These are phyloP conservation scores for Synanthedon tipuliformis DNA, from an alignment of 2,888 invertebrate genomes.

Conservation along the genomic window DNA sequence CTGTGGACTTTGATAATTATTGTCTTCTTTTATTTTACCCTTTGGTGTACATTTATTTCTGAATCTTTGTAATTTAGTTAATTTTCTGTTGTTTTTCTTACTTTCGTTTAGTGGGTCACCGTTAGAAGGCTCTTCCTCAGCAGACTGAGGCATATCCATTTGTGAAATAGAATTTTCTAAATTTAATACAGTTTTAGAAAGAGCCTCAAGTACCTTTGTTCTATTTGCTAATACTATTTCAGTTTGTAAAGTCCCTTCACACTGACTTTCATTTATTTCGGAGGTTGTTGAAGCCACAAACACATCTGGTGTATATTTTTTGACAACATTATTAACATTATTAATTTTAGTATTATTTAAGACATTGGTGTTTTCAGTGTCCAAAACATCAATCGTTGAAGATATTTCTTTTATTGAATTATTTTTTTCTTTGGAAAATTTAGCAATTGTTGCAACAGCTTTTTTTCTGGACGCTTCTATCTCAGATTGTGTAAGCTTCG, in stretches of 20 bases:
- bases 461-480: conserved; percentile 26
- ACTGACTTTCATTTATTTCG: background rate
- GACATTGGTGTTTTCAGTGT: too few relatives aligned
- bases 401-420: background rate
- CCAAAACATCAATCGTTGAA: too few relatives aligned
- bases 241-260: background rate
- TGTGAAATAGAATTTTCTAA: background rate
- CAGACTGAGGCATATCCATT: background rate
- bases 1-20: conserved; percentile 12
- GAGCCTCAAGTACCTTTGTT: background rate
- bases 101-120: background rate
- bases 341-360: too few relatives aligned
- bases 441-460: conserved; percentile 33
- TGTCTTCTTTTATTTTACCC: conserved; percentile 30
- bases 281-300: too few relatives aligned
- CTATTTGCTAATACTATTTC: background rate
- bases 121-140: background rate
- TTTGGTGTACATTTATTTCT: conserved; percentile 33
- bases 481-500: conserved; percentile 10
- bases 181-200: background rate
- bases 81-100: conserved; percentile 12
- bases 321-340: too few relatives aligned
- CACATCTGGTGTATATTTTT: background rate
- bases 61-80: conserved; percentile 35
- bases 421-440: conserved; percentile 13